Evolutionary conservation across 1,140 invertebrate species (phyloP).

Genomic region (Panagrolaimus sp.): DNA sequence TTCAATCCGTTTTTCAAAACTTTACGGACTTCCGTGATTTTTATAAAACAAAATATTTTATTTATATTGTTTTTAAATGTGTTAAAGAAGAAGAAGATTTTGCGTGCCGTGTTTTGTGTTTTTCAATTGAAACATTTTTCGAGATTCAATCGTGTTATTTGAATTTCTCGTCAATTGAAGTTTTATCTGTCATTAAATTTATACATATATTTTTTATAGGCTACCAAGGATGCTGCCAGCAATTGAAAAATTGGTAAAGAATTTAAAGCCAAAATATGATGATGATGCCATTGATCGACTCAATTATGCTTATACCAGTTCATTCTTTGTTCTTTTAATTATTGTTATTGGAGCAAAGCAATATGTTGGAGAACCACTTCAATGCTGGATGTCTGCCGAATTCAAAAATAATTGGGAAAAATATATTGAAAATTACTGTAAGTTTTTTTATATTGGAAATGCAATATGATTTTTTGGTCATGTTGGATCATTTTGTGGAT

Average conservation of each 20-base stretch:
- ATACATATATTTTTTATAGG: no score
- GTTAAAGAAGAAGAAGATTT: no score
- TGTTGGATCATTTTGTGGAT: no score
- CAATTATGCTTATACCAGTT: constrained; percentile 38
- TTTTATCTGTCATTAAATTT: not conserved
- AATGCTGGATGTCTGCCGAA: constrained; percentile 32
- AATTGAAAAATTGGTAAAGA: not conserved
- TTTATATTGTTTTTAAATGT: no score
- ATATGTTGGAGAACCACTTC: constrained; percentile 42
- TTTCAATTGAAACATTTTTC: not conserved
- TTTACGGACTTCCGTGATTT: no score
- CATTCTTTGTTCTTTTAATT: constrained; percentile 29
- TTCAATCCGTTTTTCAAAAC: no score
- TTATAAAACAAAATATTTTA: no score
- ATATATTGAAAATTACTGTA: constrained; percentile 38
- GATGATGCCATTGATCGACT: constrained; percentile 38
- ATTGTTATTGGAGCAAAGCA: constrained; percentile 37
- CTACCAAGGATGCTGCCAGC: not conserved
- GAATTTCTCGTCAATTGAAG: not conserved
- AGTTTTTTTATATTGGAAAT: no score
- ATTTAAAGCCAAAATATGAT: constrained; percentile 24
- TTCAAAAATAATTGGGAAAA: constrained; percentile 32
- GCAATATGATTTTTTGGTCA: no score
- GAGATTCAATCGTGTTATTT: not conserved
- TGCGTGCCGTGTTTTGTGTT: no score